Evolutionary conservation across 2,888 invertebrate genomes (phyloP).

Genomic region (Theretra japonica): DNA sequence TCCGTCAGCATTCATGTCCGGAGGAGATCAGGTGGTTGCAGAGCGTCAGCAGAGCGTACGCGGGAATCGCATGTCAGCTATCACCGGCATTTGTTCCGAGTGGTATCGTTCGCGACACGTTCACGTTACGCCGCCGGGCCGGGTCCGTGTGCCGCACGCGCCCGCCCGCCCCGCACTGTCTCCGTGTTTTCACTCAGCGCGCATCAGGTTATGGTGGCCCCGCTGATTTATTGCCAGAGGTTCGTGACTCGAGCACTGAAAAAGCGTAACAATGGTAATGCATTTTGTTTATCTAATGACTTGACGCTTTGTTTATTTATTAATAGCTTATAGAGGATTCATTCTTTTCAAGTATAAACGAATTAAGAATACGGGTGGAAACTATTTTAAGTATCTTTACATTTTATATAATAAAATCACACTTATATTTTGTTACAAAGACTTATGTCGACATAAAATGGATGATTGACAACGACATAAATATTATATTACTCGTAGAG

Average conservation of each 20-base stretch:
- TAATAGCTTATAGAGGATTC: neutral
- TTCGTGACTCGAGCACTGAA: slow-evolving; percentile 66
- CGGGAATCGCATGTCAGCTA: slow-evolving; percentile 63
- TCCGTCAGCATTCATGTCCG: neutral
- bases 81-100: slow-evolving; percentile 48
- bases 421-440: too few relatives aligned
- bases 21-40: neutral
- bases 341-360: neutral
- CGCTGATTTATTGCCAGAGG: slow-evolving; percentile 68
- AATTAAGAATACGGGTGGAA: too few relatives aligned
- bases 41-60: slow-evolving; percentile 35
- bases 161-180: slow-evolving; percentile 73
- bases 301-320: slow-evolving; percentile 50
- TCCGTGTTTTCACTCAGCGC: slow-evolving; percentile 43
- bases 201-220: slow-evolving; percentile 57
- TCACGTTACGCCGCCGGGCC: slow-evolving; percentile 42
- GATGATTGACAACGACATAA: too few relatives aligned
- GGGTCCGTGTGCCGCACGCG: slow-evolving; percentile 56
- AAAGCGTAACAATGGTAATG: slow-evolving; percentile 66
- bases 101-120: slow-evolving; percentile 51
- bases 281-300: slow-evolving; percentile 61
- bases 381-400: too few relatives aligned
- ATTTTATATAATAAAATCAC: too few relatives aligned
- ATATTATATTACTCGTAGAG: too few relatives aligned
- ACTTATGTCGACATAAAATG: too few relatives aligned